A percentile compares a stretch with the other conserved stretches of the same genome.
phyloP scores from a whole-genome alignment of 2,797 vertebrate species.

The Balearica regulorum region DNA sequence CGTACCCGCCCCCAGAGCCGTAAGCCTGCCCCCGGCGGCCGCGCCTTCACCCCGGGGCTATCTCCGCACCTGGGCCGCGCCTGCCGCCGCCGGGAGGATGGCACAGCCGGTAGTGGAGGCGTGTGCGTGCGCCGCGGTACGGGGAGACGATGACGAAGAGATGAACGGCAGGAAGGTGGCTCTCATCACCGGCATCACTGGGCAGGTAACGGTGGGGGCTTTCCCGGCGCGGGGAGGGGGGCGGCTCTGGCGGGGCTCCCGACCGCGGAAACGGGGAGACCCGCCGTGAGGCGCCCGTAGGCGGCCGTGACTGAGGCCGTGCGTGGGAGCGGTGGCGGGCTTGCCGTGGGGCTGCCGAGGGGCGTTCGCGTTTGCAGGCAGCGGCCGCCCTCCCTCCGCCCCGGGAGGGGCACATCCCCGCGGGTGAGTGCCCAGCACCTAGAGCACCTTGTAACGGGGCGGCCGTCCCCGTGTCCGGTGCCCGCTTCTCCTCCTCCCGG shows the following conservation, averaged over 20 bases:
- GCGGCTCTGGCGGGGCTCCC: neutral
- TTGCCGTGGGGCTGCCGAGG: neutral
- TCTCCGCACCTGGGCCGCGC: neutral
- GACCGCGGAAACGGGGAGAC: neutral
- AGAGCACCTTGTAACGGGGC: rapidly evolving
- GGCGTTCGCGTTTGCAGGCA: neutral
- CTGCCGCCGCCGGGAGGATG: neutral
- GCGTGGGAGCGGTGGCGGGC: neutral
- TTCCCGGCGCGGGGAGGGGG: neutral
- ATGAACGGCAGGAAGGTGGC: slow-evolving; percentile 28
- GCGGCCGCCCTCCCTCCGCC: no score
- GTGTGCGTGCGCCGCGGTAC: neutral
- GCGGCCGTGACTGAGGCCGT: neutral
- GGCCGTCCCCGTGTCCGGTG: no score
- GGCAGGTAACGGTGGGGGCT: slow-evolving; percentile 6
- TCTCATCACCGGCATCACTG: slow-evolving; percentile 60
- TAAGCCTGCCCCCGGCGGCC: neutral
- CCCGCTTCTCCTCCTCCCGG: neutral
- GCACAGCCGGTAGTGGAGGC: neutral
- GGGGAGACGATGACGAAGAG: neutral
- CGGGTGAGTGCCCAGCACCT: no score
- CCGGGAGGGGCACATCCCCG: neutral
- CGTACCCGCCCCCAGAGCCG: neutral
- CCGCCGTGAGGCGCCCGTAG: neutral
- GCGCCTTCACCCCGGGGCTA: neutral